phyloP scores from a whole-genome alignment of 2,888 invertebrate species.

The Lasioglossum malachurum region DNA sequence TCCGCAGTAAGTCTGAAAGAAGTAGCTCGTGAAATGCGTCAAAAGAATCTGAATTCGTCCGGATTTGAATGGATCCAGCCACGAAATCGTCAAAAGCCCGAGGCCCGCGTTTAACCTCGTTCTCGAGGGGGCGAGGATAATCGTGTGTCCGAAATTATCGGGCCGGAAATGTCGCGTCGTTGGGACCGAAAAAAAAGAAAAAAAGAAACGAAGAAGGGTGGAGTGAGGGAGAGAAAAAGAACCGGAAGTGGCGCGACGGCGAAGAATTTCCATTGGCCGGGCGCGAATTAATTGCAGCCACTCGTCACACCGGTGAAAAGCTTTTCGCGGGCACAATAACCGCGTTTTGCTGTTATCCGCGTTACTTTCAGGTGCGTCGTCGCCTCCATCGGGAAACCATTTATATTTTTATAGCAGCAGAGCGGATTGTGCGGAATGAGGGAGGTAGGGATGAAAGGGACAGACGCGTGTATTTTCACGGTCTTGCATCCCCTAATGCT shows the following conservation, averaged over 20 bases:
- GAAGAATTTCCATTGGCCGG: conserved; percentile 25
- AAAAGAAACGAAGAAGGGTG: background rate
- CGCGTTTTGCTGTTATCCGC: conserved; percentile 43
- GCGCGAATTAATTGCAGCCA: conserved; percentile 51
- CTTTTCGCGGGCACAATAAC: conserved; percentile 43
- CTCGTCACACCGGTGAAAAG: conserved; percentile 44
- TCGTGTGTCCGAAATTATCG: conserved; percentile 3
- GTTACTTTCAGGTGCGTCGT: conserved; percentile 20
- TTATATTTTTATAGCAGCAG: conserved; percentile 29
- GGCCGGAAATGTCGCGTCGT: background rate
- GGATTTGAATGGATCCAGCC: background rate
- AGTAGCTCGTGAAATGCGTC: background rate
- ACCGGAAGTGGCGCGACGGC: background rate
- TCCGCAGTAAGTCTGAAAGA: background rate
- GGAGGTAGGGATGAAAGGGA: background rate
- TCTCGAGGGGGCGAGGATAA: background rate
- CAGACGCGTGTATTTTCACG: conserved; percentile 12
- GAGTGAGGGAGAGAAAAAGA: background rate
- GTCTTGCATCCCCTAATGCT: conserved; percentile 37
- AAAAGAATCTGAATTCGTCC: background rate
- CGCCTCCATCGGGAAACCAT: conserved; percentile 41
- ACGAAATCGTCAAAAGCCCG: background rate
- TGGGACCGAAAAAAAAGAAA: background rate
- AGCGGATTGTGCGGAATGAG: background rate
- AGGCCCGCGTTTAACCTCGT: background rate